phyloP scores from a whole-genome alignment of 2,888 invertebrate species.

The Vannuccia rotundouncinata region DNA sequence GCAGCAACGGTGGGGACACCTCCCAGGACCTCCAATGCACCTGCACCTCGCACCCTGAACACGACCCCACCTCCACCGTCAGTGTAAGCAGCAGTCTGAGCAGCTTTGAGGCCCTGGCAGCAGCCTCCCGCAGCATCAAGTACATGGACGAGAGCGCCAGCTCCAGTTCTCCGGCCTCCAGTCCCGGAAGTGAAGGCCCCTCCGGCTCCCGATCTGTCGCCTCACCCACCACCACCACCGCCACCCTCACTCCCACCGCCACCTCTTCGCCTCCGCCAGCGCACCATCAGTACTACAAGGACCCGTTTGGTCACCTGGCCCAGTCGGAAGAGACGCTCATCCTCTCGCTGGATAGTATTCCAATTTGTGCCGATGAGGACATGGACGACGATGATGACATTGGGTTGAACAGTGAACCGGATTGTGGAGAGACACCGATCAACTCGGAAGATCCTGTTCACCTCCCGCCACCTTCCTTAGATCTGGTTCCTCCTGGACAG shows the following conservation, averaged over 20 bases:
- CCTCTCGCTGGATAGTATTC: not conserved
- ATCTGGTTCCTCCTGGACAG: not conserved
- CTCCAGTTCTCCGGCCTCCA: not conserved
- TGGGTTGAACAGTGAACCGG: not conserved
- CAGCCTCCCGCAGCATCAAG: not conserved
- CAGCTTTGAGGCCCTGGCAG: not conserved
- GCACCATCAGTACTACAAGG: not conserved
- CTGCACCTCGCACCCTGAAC: not conserved
- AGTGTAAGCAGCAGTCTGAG: not conserved
- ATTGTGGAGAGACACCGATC: not conserved
- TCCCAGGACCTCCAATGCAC: not conserved
- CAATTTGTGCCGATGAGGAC: not conserved
- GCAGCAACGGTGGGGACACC: not conserved
- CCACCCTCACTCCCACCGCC: constrained; percentile 1
- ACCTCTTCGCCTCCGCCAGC: not conserved
- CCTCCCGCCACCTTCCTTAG: not conserved
- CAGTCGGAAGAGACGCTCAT: constrained; percentile 7
- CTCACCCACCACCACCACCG: not conserved
- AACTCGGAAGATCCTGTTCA: not conserved
- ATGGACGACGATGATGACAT: not conserved
- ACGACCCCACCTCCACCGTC: not conserved
- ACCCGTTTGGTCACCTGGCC: not conserved
- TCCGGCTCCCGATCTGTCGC: not conserved
- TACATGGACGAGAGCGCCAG: not conserved
- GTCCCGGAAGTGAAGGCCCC: not conserved